Evolutionary conservation across 2,113 vertebrate species (phyloP).

Genomic region (Lophura nycthemera): DNA sequence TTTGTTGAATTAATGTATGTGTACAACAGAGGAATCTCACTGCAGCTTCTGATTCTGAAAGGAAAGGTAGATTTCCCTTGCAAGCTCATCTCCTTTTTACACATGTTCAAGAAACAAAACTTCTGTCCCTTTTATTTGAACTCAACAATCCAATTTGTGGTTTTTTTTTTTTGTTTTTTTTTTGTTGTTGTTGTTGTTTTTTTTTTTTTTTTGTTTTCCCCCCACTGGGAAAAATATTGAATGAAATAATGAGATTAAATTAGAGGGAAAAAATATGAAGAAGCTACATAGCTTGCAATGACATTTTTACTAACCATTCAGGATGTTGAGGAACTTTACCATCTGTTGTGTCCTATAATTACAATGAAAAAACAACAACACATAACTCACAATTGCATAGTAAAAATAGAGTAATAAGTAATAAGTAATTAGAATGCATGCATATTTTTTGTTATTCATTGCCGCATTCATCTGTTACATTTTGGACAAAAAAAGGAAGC

Average conservation of each 20-base stretch:
- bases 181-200: too few relatives aligned
- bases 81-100: neutral
- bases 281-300: neutral
- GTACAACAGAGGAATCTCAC: neutral
- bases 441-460: neutral
- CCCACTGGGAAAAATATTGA: neutral
- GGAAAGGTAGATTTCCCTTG: neutral
- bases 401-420: conserved; percentile 4
- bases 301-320: neutral
- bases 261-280: neutral
- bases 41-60: neutral
- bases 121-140: neutral
- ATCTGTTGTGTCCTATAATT: conserved; percentile 45
- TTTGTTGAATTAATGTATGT: neutral
- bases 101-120: neutral
- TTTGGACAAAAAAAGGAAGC: neutral
- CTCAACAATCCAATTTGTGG: neutral
- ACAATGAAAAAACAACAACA: neutral
- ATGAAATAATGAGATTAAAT: neutral
- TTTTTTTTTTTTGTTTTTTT: neutral
- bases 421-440: conserved; percentile 30
- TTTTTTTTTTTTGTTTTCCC: neutral
- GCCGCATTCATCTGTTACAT: neutral
- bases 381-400: conserved; percentile 4
- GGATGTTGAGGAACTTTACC: neutral